phyloP scores from a whole-genome alignment of 2,888 invertebrate genomes.

The Catotricha subobsoleta region DNA sequence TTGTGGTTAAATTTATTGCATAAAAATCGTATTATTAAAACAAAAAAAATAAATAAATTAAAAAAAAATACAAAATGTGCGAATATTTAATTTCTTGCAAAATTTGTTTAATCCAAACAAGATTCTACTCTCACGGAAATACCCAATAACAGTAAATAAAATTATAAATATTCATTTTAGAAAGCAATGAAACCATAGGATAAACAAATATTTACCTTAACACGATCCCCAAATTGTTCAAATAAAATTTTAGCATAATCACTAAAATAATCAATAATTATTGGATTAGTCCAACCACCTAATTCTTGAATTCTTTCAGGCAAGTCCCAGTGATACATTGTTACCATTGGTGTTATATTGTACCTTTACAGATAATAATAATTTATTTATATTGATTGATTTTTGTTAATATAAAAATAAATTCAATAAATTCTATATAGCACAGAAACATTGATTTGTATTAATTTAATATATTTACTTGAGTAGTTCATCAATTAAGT shows the following conservation, averaged over 20 bases:
- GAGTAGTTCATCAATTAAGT: constrained; percentile 51
- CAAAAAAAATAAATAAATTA: constrained; percentile 3
- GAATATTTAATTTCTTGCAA: not conserved
- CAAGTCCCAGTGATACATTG: constrained; percentile 54
- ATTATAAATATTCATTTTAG: not conserved
- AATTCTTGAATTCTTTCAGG: constrained; percentile 45
- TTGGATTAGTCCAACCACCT: constrained; percentile 49
- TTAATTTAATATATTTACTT: constrained; percentile 27
- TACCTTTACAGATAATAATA: constrained; percentile 27
- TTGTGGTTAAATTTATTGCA: not conserved
- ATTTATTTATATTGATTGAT: not conserved
- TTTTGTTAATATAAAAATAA: not conserved
- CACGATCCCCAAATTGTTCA: constrained; percentile 41
- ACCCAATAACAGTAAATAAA: no score
- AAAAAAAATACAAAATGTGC: not conserved
- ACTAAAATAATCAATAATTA: constrained; percentile 42
- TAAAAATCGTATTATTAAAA: constrained; percentile 1
- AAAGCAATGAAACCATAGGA: not conserved
- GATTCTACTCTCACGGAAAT: not conserved
- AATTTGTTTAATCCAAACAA: not conserved
- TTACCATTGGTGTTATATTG: constrained; percentile 50
- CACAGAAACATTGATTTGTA: not conserved
- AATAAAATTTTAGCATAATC: constrained; percentile 45
- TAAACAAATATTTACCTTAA: constrained; percentile 26
- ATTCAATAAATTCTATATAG: not conserved